A percentile compares a stretch with the other conserved stretches of the same genome.
phyloP scores from a whole-genome alignment of 1,140 invertebrate genomes.

The Eueides isabella region DNA sequence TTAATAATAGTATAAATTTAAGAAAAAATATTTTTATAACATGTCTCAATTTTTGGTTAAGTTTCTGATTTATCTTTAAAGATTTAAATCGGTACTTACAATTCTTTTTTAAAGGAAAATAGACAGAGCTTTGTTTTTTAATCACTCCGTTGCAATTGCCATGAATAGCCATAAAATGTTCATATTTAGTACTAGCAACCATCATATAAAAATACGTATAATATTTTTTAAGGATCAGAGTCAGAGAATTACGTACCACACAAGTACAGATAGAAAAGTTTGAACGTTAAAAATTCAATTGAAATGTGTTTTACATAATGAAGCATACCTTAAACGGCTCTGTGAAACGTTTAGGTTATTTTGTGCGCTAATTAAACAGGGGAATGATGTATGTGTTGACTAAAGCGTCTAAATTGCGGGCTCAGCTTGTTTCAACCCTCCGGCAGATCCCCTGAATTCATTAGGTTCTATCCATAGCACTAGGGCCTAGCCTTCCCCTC shows the following conservation, averaged over 20 bases:
- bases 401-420: slow-evolving; percentile 52
- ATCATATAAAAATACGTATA: neutral
- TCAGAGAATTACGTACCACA: too few species aligned
- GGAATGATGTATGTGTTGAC: slow-evolving; percentile 51
- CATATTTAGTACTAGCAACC: neutral
- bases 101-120: too few species aligned
- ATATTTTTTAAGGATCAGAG: neutral
- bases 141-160: too few species aligned
- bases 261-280: neutral
- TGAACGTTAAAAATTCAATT: neutral
- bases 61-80: neutral
- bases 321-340: slow-evolving; percentile 17
- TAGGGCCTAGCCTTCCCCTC: slow-evolving; percentile 47
- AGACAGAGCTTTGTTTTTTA: too few species aligned
- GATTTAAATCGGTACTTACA: too few species aligned
- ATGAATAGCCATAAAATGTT: too few species aligned
- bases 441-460: slow-evolving; percentile 51
- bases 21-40: too few species aligned
- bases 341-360: slow-evolving; percentile 33
- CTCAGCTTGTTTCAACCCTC: slow-evolving; percentile 50
- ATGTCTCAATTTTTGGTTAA: too few species aligned
- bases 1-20: too few species aligned
- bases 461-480: slow-evolving; percentile 52
- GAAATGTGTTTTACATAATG: neutral
- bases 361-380: slow-evolving; percentile 50